A percentile compares a stretch with the other conserved stretches of the same genome.
phyloP scores from a whole-genome alignment of 1,140 invertebrate genomes.

The Hycleus cichorii region DNA sequence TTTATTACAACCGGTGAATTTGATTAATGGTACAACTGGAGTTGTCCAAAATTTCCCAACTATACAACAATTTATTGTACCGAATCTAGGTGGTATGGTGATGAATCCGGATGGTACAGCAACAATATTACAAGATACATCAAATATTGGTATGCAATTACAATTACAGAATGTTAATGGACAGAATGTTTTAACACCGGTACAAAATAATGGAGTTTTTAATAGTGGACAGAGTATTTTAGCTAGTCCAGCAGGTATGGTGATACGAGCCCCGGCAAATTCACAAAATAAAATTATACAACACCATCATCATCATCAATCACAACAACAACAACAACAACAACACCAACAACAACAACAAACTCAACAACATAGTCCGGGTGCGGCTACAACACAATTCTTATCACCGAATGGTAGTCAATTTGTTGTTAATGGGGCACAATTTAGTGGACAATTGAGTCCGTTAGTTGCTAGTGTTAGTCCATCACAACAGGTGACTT shows the following conservation, averaged over 20 bases:
- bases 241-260: conserved; percentile 63
- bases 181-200: conserved; percentile 66
- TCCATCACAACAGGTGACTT: conserved; percentile 59
- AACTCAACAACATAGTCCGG: conserved; percentile 51
- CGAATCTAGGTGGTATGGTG: conserved; percentile 55
- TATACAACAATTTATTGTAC: conserved; percentile 75
- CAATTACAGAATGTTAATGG: conserved; percentile 75
- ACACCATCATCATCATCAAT: conserved; percentile 39
- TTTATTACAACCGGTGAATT: conserved; percentile 70
- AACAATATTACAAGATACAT: conserved; percentile 67
- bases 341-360: no score
- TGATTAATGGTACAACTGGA: conserved; percentile 61
- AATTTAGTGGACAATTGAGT: conserved; percentile 70
- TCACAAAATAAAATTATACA: conserved; percentile 67
- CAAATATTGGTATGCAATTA: conserved; percentile 60
- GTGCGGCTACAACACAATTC: conserved; percentile 58
- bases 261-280: conserved; percentile 62
- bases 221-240: conserved; percentile 56
- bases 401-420: conserved; percentile 61
- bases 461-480: conserved; percentile 67
- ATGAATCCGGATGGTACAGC: conserved; percentile 45
- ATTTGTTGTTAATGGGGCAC: conserved; percentile 64
- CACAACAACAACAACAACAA: no score
- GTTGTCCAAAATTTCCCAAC: conserved; percentile 70
- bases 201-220: conserved; percentile 55